Evolutionary conservation across 2,888 invertebrate species (phyloP).

Genomic region (Drosophila longiperda): DNA sequence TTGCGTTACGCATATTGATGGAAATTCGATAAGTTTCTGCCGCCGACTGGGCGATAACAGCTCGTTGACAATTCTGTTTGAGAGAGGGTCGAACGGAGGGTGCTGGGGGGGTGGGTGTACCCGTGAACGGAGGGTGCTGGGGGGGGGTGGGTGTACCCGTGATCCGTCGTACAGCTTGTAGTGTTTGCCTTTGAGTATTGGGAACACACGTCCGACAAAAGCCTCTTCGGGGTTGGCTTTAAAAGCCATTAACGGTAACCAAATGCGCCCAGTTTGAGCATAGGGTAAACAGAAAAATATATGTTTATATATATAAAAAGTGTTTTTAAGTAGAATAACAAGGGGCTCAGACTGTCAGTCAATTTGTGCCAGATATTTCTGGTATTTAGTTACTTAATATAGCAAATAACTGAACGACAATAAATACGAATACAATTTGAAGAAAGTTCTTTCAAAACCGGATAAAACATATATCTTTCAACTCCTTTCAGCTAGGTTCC

Average conservation of each 20-base stretch:
- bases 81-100: background rate
- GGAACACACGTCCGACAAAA: slow-evolving; percentile 25
- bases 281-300: slow-evolving; percentile 18
- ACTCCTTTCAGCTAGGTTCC: background rate
- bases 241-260: slow-evolving; percentile 44
- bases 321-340: background rate
- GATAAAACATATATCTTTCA: background rate
- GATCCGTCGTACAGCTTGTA: slow-evolving; percentile 13
- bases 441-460: background rate
- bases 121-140: background rate
- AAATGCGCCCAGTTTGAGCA: slow-evolving; percentile 18
- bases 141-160: no score
- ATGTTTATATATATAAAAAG: background rate
- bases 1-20: slow-evolving; percentile 31
- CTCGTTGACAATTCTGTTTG: slow-evolving; percentile 38
- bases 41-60: slow-evolving; percentile 36
- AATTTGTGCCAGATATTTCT: background rate
- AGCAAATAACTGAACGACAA: background rate
- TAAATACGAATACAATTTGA: background rate
- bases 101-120: no score
- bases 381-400: background rate
- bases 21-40: slow-evolving; percentile 51
- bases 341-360: slow-evolving; percentile 1
- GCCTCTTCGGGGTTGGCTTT: slow-evolving; percentile 30
- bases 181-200: slow-evolving; percentile 34